Base-by-base conservation (phyloP, 2,888 invertebrate genomes). In the Nomada fabriciana region DNA sequence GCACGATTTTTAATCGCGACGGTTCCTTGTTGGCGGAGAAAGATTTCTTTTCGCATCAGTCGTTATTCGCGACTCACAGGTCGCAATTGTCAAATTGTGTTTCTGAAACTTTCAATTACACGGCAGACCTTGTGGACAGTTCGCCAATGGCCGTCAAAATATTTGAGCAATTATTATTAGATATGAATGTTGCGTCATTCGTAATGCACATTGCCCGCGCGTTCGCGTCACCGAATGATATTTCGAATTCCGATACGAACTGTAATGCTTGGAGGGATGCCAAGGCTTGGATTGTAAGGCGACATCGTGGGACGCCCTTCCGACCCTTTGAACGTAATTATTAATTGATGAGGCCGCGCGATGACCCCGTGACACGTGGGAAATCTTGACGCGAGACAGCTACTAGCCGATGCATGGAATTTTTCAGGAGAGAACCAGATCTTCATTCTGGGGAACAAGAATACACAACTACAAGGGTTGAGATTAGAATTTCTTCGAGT, bases 371-470 rank as follows among this genome's bases (percentile, higher is more conserved):
- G 77, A 71, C 76, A 77, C 70, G 61, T 71, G 80, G 77, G 60
- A 76, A 80, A 76, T 80, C 80, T 65, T 50, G 4, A 18, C 2
- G 7, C 20, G n/a, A 61, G 71, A 59, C 29, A 20, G n/a, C 52
- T 67, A 61, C 61, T 80, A 64, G 11, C 13, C 4, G 55, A 80
- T 77, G 65, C 67, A 80, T 80, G 20, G 80, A 71, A 80, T 71
- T 67, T 67, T 76, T 71, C 60, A 76, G 53, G n/a, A n/a, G 18
- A 23, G 18, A 20, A 20, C 29, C 25, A 55, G 42, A 52, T 61
- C 25, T 36, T 61, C 23, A 42, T 52, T 53, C 25, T 20, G 15
- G 13, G n/a, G 0, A 4, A 11, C n/a, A 10, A 15, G 20, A 68
- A 36, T 5, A 36, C 36, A 7, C 5, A 36, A 36, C 36, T 36